Evolutionary conservation across 92 coral and sea anemone species (phyloP), one percentile per base, ranked within the genome.

Genomic region (Heteractis magnifica): DNA sequence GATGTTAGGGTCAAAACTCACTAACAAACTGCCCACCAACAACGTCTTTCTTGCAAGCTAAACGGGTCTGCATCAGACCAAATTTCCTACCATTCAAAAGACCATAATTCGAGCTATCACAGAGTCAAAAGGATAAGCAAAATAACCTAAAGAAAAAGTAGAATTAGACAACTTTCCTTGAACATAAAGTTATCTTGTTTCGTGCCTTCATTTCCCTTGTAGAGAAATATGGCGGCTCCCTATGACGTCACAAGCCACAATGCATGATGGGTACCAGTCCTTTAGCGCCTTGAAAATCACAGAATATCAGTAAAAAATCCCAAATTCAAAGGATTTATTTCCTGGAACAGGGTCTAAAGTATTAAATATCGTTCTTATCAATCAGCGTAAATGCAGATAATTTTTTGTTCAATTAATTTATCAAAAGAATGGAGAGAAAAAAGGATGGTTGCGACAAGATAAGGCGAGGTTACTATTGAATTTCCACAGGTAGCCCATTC

Each of bases 201-300:
- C 73, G 76, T 85, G 77, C 68, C 83, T 72, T 68, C 79, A 78
- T 78, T 85, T 72, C 82, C 77, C 70, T 78, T 65, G 68, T 3
- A 55, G 83, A 77, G 78, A 78, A 85, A 85, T 71, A 85, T 85
- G 88, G 83, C 88, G 88, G 88, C 88, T 84, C 79, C 76, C 83
- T 78, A 56, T 85, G 88, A 85, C 88, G 88, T 85, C 88, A 85
- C 48, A 12, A 20, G 20, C 75, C 83, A 56, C 83, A 85, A 78
- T 11, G 88, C 88, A 85, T 85, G 78, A 52, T 65, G 77, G 72
- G 62, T 70, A 68, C 82, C 78, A 62, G 76, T 50, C 72, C 56
- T 11, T 58, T 71, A 26, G 49, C 48, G 56, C 9, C 21, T 49
- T 49, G 65, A 50, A 62, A 18, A 14, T 12, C 20, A 64, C 26